A percentile compares a stretch with the other conserved stretches of the same genome.
Evolutionary conservation across 2,113 vertebrate genomes (phyloP).

Genomic region (Antennarius striatus): DNA sequence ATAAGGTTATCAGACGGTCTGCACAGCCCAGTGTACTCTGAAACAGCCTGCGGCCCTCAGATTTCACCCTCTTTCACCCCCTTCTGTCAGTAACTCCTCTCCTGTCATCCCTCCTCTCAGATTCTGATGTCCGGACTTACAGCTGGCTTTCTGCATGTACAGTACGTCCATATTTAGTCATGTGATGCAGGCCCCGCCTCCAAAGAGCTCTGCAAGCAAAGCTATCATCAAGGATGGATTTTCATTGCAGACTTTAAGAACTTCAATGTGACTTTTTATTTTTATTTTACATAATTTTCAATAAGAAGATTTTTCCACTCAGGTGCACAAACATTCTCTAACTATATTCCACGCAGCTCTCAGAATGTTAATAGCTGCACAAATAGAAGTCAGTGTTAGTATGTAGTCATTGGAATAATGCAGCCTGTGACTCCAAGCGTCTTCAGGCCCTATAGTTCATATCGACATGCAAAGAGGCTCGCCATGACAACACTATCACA

Average conservation of each 20-base stretch:
- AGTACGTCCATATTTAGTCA: constrained; percentile 43
- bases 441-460: background rate
- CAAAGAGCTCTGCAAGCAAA: constrained; percentile 30
- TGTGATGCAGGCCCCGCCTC: constrained; percentile 1
- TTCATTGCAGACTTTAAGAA: background rate
- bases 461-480: background rate
- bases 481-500: background rate
- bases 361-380: background rate
- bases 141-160: constrained; percentile 40
- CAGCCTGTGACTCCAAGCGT: background rate
- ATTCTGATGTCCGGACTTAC: background rate
- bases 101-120: constrained; percentile 21
- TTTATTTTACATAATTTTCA: no score
- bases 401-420: no score
- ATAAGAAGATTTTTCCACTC: no score
- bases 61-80: constrained; percentile 75
- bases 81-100: constrained; percentile 18
- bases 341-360: background rate
- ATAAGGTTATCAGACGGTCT: constrained; percentile 89
- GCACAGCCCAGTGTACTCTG: constrained; percentile 47
- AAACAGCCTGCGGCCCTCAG: constrained; percentile 78
- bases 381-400: background rate
- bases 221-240: constrained; percentile 2
- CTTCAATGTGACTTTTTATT: no score
- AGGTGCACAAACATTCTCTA: no score